Percentiles rank a stretch among this genome's conserved stretches.
Conservation (phyloP, 1,140 invertebrate genomes). For the Bombus confusus region DNA sequence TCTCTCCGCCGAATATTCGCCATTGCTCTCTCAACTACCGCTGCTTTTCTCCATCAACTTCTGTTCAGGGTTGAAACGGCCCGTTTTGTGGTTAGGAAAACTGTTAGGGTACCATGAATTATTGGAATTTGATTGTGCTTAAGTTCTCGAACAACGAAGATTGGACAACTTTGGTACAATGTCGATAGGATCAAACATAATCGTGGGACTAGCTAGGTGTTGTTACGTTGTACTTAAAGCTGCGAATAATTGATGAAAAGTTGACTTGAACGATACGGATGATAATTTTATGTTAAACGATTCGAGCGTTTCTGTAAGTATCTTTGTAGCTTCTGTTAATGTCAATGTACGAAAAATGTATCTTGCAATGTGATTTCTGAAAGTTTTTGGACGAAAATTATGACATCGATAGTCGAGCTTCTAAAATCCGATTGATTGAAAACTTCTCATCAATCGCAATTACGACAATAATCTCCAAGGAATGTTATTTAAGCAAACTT, state of each 20-base stretch:
- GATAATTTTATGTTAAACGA: too few relatives aligned
- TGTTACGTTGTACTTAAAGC: too few relatives aligned
- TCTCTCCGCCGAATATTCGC: background rate
- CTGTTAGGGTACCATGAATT: background rate
- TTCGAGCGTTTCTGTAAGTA: too few relatives aligned
- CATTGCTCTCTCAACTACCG: background rate
- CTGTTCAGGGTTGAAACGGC: background rate
- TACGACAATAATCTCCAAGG: background rate
- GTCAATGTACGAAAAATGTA: too few relatives aligned
- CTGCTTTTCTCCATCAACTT: background rate
- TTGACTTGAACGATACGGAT: too few relatives aligned
- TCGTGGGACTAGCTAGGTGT: background rate
- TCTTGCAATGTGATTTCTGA: too few relatives aligned
- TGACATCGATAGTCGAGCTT: too few relatives aligned
- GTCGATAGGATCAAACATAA: background rate
- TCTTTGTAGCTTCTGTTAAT: too few relatives aligned
- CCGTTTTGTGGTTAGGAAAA: background rate
- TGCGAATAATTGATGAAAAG: too few relatives aligned
- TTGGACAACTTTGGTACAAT: background rate
- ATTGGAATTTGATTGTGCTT: background rate
- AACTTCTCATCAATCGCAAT: background rate
- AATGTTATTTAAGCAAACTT: too few relatives aligned
- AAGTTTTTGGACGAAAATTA: too few relatives aligned
- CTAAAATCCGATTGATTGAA: background rate
- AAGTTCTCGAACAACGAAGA: background rate